Evolutionary conservation across 2,113 vertebrate genomes (phyloP), one percentile per base, ranked within the genome.

Genomic region (Takifugu bimaculatus): DNA sequence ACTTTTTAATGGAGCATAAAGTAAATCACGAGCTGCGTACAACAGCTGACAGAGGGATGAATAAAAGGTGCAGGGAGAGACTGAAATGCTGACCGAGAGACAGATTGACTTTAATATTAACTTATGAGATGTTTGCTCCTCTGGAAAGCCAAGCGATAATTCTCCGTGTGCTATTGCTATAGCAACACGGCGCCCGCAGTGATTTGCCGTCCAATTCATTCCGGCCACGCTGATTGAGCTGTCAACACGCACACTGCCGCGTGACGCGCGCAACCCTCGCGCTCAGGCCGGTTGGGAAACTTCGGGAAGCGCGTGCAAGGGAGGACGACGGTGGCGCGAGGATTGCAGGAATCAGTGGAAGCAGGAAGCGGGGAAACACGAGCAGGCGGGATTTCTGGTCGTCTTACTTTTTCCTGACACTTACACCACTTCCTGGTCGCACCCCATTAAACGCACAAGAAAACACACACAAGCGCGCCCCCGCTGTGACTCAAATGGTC

Each of bases 201-300:
- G 68, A 79, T 66, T 63, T 67, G 57, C 58, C 10, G 66, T 73
- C 81, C 71, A 81, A 20, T 86, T 78, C 68, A 68, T 87, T 81
- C 65, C 70, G 65, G 74, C 76, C 74, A 62, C 66, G 39, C 76
- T 88, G 87, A 87, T 88, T 86, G 81, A 85, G 82, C 79, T 85
- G 82, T 86, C 84, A 82, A 27, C 45, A 60, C 50, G 32, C 7
- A 43, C 60, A 43, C 49, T 7, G 20, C 39, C 3, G 48, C 50
- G 42, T 28, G 47, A 65, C 29, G 52, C 44, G 25, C 65, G 57
- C 58, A 20, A 57, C 49, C n/a, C n/a, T 50, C 58, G 25, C 53
- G 49, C 13, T 9, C 47, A 68, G 63, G 56, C 70, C 61, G 13
- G 59, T 60, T 54, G 71, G 72, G 72, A 71, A 81, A 84, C 64